These are phyloP conservation scores for Sepiola atlantica DNA, from an alignment of 2,888 invertebrate genomes.

Conservation along the genomic window DNA sequence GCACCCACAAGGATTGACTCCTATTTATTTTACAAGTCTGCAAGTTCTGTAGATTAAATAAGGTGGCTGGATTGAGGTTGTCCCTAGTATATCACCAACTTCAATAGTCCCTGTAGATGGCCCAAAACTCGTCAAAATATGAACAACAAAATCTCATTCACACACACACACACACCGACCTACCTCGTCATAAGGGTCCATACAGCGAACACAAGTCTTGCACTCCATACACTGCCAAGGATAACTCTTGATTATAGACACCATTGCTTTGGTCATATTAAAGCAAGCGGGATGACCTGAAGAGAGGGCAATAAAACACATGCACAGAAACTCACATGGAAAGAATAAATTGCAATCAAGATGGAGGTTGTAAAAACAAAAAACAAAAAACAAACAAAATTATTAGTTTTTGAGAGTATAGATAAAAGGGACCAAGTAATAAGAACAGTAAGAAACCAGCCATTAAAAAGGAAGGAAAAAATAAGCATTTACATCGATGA, in stretches of 20 bases:
- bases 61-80: too few species aligned
- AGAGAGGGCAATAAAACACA: conserved; percentile 48
- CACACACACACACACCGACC: background rate
- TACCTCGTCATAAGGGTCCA: conserved; percentile 85
- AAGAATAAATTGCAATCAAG: background rate
- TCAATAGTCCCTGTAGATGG: too few species aligned
- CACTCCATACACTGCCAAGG: conserved; percentile 95
- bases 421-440: background rate
- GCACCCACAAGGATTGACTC: too few species aligned
- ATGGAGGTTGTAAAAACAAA: too few species aligned
- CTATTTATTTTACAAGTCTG: too few species aligned
- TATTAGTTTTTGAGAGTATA: background rate
- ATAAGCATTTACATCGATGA: background rate
- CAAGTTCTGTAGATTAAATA: too few species aligned
- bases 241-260: conserved; percentile 86
- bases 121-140: too few species aligned
- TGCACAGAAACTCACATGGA: conserved; percentile 38
- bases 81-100: too few species aligned
- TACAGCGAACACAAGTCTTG: conserved; percentile 90
- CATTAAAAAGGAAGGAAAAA: background rate
- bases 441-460: background rate
- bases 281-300: conserved; percentile 87
- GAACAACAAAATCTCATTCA: too few species aligned
- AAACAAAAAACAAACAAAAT: conserved; percentile 37
- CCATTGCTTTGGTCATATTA: conserved; percentile 88